Evolutionary conservation across 2,113 vertebrate species (phyloP).

Genomic region (Tachysurus vachellii): DNA sequence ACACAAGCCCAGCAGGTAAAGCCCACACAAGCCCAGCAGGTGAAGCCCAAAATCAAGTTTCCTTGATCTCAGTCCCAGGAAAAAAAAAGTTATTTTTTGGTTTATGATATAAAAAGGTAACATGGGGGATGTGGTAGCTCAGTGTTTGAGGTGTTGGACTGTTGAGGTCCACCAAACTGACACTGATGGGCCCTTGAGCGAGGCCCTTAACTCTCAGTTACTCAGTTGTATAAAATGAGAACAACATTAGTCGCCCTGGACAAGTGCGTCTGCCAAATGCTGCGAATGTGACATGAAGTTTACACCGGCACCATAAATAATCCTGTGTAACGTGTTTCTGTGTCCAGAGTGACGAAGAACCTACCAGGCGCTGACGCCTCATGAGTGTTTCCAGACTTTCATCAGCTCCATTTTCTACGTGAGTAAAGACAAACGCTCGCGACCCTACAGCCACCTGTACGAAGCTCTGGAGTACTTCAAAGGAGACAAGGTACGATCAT

Average conservation of each 20-base stretch:
- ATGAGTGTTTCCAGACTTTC: constrained; percentile 80
- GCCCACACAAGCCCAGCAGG: too few relatives aligned
- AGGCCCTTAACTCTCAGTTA: too few relatives aligned
- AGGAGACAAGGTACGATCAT: constrained; percentile 65
- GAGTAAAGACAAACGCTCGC: constrained; percentile 86
- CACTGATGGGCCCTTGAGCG: too few relatives aligned
- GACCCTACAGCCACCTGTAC: constrained; percentile 83
- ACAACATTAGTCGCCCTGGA: too few relatives aligned
- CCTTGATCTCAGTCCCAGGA: not conserved
- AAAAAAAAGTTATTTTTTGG: not conserved
- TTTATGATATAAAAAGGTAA: not conserved
- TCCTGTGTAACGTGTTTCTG: not conserved
- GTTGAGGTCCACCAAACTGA: too few relatives aligned
- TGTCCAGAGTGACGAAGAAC: constrained; percentile 80
- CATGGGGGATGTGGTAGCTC: too few relatives aligned
- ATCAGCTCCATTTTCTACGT: constrained; percentile 87
- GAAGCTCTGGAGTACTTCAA: constrained; percentile 78
- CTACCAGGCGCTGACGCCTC: constrained; percentile 72
- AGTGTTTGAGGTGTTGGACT: too few relatives aligned
- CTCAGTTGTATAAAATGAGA: too few relatives aligned
- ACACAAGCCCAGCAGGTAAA: too few relatives aligned
- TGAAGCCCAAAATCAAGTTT: not conserved
- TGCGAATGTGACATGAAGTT: too few relatives aligned
- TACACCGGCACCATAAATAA: too few relatives aligned
- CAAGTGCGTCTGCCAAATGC: not conserved